Conservation (phyloP, 2,113 vertebrate genomes). For the Lampris incognitus region DNA sequence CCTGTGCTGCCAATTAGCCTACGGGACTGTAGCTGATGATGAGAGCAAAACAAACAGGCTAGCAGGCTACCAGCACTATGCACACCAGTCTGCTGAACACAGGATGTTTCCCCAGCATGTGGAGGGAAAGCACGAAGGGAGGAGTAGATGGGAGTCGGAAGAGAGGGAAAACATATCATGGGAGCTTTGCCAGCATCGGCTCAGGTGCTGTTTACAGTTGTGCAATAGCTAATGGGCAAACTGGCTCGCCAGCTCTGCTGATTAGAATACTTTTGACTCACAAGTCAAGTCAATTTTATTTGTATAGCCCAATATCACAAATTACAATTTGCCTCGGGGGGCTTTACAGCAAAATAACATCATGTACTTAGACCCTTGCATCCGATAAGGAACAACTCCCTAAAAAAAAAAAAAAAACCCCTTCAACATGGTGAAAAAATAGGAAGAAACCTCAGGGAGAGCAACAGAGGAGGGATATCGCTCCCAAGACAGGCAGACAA, state of each 20-base stretch:
- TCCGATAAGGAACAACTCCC: too few species aligned
- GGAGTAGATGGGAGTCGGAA: background rate
- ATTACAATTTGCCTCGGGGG: too few species aligned
- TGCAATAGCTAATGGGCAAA: slow-evolving; percentile 61
- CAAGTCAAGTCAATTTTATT: too few species aligned
- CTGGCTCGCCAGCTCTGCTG: slow-evolving; percentile 35
- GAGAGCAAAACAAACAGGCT: slow-evolving; percentile 74
- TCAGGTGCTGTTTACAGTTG: slow-evolving; percentile 37
- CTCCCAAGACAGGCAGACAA: too few species aligned
- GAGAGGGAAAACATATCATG: slow-evolving; percentile 27
- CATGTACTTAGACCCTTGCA: too few species aligned
- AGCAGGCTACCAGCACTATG: slow-evolving; percentile 50
- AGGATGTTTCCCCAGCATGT: slow-evolving; percentile 42
- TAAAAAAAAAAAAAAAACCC: too few species aligned
- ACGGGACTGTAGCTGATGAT: slow-evolving; percentile 65
- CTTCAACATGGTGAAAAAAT: too few species aligned
- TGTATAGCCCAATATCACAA: too few species aligned
- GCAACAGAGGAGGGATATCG: too few species aligned
- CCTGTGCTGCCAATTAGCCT: slow-evolving; percentile 29
- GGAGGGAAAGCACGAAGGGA: background rate
- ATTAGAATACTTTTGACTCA: background rate
- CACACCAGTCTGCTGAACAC: slow-evolving; percentile 41
- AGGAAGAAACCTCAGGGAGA: too few species aligned
- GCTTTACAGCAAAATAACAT: too few species aligned
- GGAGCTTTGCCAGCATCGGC: slow-evolving; percentile 43